phyloP scores from a whole-genome alignment of 2,888 invertebrate species.

The Phyllotreta cruciferae region DNA sequence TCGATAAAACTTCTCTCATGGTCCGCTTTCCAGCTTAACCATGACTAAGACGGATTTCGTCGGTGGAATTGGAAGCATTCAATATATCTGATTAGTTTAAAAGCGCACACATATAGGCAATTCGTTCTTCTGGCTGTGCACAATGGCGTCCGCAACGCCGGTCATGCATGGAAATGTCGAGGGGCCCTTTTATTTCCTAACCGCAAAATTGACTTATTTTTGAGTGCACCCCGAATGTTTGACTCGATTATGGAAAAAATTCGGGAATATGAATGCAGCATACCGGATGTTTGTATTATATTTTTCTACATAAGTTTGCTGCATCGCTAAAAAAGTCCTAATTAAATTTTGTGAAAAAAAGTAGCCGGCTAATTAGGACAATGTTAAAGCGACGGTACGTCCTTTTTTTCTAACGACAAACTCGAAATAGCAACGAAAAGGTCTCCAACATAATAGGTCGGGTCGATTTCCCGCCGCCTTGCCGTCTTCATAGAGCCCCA shows the following conservation, averaged over 20 bases:
- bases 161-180: constrained; percentile 49
- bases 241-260: no score
- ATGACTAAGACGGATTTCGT: constrained; percentile 47
- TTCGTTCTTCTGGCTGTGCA: constrained; percentile 35
- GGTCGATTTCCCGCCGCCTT: constrained; percentile 18
- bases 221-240: no score
- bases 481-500: constrained; percentile 33
- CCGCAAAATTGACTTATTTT: constrained; percentile 49
- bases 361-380: constrained; percentile 5
- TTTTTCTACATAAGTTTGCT: neutral
- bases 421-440: constrained; percentile 24
- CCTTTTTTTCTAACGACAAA: constrained; percentile 12
- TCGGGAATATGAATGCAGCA: no score
- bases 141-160: constrained; percentile 43
- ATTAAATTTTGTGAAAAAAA: neutral
- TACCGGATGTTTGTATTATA: no score
- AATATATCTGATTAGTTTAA: constrained; percentile 49
- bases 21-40: constrained; percentile 36
- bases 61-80: constrained; percentile 46
- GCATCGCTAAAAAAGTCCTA: neutral
- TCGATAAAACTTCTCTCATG: constrained; percentile 36
- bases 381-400: constrained; percentile 2
- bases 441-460: constrained; percentile 25
- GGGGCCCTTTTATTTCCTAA: constrained; percentile 50
- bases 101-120: constrained; percentile 39